Evolutionary conservation across 2,888 invertebrate genomes (phyloP).

Genomic region (Hetaerina titia): DNA sequence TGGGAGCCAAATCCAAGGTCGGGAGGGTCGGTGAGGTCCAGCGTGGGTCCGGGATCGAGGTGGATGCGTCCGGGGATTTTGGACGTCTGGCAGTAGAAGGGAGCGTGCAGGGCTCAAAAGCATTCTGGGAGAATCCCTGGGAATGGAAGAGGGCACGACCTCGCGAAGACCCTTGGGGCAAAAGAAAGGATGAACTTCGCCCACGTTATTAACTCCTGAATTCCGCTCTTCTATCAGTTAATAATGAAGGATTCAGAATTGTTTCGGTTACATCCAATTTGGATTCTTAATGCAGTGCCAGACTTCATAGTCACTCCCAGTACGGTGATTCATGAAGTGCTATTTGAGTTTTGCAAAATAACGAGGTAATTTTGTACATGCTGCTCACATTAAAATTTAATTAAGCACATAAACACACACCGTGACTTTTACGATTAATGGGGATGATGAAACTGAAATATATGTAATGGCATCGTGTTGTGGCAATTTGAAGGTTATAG

Average conservation of each 20-base stretch:
- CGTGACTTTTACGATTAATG: no score
- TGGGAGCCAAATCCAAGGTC: background rate
- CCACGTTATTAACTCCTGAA: background rate
- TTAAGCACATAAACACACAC: no score
- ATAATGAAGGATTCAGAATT: background rate
- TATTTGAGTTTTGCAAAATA: background rate
- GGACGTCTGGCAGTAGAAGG: no score
- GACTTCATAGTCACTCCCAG: background rate
- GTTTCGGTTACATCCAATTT: background rate
- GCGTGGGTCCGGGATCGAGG: background rate
- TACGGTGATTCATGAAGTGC: background rate
- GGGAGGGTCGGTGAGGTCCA: background rate
- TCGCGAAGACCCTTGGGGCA: background rate
- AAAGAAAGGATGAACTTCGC: background rate
- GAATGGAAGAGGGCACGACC: background rate
- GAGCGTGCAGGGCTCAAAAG: no score
- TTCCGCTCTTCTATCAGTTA: background rate
- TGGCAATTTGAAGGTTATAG: no score
- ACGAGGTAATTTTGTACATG: background rate
- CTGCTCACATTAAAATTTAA: no score
- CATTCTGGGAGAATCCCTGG: background rate
- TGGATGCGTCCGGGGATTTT: no score
- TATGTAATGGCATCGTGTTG: no score
- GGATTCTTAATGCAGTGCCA: background rate
- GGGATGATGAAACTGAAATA: no score